Conservation (phyloP, 2,113 vertebrate species). For the Azemiops feae region DNA sequence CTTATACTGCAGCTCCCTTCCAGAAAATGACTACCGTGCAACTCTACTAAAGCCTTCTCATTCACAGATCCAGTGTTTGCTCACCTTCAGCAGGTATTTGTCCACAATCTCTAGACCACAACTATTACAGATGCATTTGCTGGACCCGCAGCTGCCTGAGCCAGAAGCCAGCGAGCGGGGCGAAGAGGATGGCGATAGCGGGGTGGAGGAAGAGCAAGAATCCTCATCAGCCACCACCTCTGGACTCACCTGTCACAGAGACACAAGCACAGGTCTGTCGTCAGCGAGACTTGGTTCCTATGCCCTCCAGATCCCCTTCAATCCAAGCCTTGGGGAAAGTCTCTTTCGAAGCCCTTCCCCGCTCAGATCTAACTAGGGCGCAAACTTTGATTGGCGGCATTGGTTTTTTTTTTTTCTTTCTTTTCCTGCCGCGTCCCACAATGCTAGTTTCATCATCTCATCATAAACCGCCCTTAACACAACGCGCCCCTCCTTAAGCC, state of each 20-base stretch:
- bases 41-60: neutral
- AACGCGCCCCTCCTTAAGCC: neutral
- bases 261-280: neutral
- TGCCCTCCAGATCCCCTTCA: neutral
- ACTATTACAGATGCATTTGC: slow-evolving; percentile 84
- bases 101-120: slow-evolving; percentile 93
- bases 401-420: too few relatives aligned
- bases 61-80: neutral
- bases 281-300: neutral
- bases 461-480: neutral
- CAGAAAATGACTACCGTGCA: neutral
- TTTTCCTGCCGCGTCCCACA: neutral
- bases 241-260: slow-evolving; percentile 71
- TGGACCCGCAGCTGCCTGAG: slow-evolving; percentile 66
- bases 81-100: slow-evolving; percentile 97
- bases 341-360: neutral
- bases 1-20: neutral
- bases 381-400: neutral
- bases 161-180: slow-evolving; percentile 86
- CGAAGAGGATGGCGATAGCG: slow-evolving; percentile 80
- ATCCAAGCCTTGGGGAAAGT: neutral
- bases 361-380: neutral
- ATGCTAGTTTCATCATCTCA: neutral
- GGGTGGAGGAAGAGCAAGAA: slow-evolving; percentile 76
- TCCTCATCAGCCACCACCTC: slow-evolving; percentile 81